phyloP scores from a whole-genome alignment of 1,140 invertebrate species.

The Episyrphus balteatus region DNA sequence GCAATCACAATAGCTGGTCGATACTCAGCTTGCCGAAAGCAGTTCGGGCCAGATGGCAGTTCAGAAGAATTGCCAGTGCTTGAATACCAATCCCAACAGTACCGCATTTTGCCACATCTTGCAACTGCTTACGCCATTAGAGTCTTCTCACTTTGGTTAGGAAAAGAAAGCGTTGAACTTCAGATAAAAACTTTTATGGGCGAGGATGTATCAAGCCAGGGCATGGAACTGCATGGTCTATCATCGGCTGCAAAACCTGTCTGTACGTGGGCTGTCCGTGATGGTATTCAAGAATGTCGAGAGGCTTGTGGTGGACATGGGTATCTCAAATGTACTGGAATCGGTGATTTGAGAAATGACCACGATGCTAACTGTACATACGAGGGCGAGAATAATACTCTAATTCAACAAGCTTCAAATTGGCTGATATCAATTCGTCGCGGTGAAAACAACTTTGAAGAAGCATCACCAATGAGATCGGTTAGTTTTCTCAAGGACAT shows the following conservation, averaged over 20 bases:
- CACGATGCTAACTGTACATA: conserved; percentile 83
- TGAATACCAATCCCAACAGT: conserved; percentile 81
- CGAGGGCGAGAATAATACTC: conserved; percentile 81
- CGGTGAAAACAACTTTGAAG: conserved; percentile 34
- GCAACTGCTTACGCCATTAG: conserved; percentile 60
- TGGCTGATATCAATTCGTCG: conserved; percentile 53
- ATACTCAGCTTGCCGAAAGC: conserved; percentile 67
- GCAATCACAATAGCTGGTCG: conserved; percentile 68
- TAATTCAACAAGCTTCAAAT: conserved; percentile 78
- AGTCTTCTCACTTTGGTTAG: conserved; percentile 53
- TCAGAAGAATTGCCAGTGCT: conserved; percentile 60
- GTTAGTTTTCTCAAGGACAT: conserved; percentile 48
- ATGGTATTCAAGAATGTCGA: conserved; percentile 71
- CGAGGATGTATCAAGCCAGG: conserved; percentile 31
- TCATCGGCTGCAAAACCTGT: conserved; percentile 68
- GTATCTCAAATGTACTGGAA: conserved; percentile 54
- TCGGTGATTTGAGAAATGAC: conserved; percentile 67
- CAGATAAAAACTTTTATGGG: conserved; percentile 40
- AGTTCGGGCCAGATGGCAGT: conserved; percentile 56
- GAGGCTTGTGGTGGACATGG: conserved; percentile 76
- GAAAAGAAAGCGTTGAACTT: conserved; percentile 40
- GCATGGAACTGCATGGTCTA: conserved; percentile 57
- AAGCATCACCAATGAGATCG: conserved; percentile 50
- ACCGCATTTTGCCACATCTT: conserved; percentile 67
- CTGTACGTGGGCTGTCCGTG: conserved; percentile 62